A percentile compares a stretch with the other conserved stretches of the same genome.
These are phyloP conservation scores for Pachyuromys duprasi DNA, from an alignment of 2,797 vertebrate species.

Conservation along the genomic window DNA sequence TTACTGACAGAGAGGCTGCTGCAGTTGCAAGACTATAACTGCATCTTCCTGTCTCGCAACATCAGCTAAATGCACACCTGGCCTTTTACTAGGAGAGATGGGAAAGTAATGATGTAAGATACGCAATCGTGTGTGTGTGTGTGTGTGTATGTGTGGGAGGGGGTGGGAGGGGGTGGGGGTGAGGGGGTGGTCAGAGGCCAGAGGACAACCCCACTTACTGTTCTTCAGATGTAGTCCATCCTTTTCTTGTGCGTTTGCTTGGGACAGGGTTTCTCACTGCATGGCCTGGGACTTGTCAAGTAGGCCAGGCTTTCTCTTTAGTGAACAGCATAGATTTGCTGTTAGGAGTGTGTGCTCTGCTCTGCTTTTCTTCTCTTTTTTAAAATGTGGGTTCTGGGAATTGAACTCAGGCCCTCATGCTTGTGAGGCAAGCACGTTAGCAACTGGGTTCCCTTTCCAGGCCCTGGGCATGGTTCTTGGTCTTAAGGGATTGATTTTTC, in stretches of 20 bases:
- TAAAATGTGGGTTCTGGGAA: neutral
- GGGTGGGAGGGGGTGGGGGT: neutral
- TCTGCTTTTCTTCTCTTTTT: neutral
- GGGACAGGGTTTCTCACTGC: neutral
- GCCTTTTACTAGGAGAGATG: conserved; percentile 10
- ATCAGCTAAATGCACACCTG: neutral
- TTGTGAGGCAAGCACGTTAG: neutral
- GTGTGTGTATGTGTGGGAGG: neutral
- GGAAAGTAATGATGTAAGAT: neutral
- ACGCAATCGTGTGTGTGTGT: neutral
- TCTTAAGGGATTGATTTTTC: conserved; percentile 9
- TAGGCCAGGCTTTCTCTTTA: neutral
- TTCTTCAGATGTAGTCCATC: neutral
- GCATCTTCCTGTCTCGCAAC: neutral
- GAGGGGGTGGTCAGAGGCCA: neutral
- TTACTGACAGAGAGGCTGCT: neutral
- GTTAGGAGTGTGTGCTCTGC: neutral
- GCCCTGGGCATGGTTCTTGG: neutral
- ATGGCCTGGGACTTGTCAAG: neutral
- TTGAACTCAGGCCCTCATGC: neutral
- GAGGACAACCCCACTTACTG: neutral
- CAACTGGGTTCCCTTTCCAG: neutral
- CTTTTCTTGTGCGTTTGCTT: neutral
- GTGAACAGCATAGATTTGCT: too few relatives aligned
- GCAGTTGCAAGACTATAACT: neutral